Base-by-base conservation (phyloP, 2,113 vertebrate species). In the Sinosuthora webbiana region DNA sequence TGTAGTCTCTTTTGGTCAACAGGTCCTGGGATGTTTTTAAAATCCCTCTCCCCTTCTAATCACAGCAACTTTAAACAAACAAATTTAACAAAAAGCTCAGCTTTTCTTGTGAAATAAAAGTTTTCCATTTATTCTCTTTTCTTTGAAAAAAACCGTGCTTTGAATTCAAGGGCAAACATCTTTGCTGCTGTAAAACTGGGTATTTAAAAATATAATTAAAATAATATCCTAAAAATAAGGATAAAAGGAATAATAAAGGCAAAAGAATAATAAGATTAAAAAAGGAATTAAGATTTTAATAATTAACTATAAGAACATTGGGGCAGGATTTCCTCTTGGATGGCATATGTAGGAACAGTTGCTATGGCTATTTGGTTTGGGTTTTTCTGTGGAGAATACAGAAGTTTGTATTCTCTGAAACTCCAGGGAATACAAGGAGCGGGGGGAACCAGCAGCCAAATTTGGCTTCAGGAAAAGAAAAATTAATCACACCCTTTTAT, bases 151-250 rank as follows among this genome's bases (percentile, higher is more conserved):
- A 7, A 0, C 5, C 5, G 15, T 8, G 6, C 15, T 75, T 64
- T 78, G 17, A 87, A 53, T 82, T 56, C 41, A 79, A 74, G 31
- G 37, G 11, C 5, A 79, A 79, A 56, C 5, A 60, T 70, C 3
- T 17, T 70, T 91, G 35, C 24, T 47, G 28, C 15, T 75, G 24
- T 64, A 74, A 79, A 89, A 84, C 15, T 55, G 14, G 3, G 20
- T 25, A 73, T 83, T 95, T 73, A 28, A 80, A 73, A 89, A 83
- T 52, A 75, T 30, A 65, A 69, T 81, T 70, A 62, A 63, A 94
- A 78, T 70, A 78, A 15, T 52, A 37, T 64, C 15, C 17, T 10
- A 74, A 33, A 65, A 85, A 71, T 15, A 65, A 41, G 60, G 60
- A 28, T 62, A 62, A 41, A 62, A n/a, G n/a, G 60, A 20, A 63